These are phyloP conservation scores for Enteromius mattozi DNA, from an alignment of 2,797 vertebrate genomes.

Conservation along the genomic window DNA sequence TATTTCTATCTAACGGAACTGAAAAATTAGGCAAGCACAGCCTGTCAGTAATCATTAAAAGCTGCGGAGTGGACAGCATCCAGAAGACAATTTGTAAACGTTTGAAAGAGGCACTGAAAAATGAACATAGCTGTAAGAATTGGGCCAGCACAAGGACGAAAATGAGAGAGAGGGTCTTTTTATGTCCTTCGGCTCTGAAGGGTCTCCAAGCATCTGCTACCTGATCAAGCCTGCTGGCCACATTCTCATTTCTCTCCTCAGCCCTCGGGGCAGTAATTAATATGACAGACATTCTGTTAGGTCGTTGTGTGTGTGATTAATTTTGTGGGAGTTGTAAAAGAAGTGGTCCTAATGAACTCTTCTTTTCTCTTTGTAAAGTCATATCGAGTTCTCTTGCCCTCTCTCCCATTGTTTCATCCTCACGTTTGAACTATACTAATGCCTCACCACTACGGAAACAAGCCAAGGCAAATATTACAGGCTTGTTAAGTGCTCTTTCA, in stretches of 20 bases:
- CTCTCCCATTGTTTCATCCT: constrained; percentile 45
- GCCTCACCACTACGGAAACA: constrained; percentile 16
- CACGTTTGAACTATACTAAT: constrained; percentile 14
- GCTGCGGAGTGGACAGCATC: constrained; percentile 27
- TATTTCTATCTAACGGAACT: constrained; percentile 21
- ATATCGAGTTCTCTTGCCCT: constrained; percentile 28
- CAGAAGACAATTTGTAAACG: constrained; percentile 50
- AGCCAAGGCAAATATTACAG: constrained; percentile 22
- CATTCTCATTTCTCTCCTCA: constrained; percentile 35
- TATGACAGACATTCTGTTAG: constrained; percentile 56
- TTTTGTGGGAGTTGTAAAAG: constrained; percentile 53
- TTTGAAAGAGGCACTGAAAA: constrained; percentile 44
- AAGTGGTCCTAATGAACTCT: constrained; percentile 52
- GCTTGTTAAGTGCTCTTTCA: constrained; percentile 33
- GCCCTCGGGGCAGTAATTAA: constrained; percentile 53
- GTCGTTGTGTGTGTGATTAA: constrained; percentile 42
- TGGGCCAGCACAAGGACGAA: constrained; percentile 19
- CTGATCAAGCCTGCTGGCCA: constrained; percentile 39
- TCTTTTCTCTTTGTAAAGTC: constrained; percentile 43
- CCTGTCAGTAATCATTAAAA: constrained; percentile 45
- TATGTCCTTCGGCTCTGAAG: constrained; percentile 31
- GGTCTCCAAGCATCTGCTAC: constrained; percentile 58
- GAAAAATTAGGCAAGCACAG: constrained; percentile 9
- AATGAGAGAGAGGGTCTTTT: constrained; percentile 31
- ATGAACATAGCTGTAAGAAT: constrained; percentile 39